Evolutionary conservation across 2,888 invertebrate genomes (phyloP), one percentile per base, ranked within the genome.

Genomic region (Cyclophora albipunctata): DNA sequence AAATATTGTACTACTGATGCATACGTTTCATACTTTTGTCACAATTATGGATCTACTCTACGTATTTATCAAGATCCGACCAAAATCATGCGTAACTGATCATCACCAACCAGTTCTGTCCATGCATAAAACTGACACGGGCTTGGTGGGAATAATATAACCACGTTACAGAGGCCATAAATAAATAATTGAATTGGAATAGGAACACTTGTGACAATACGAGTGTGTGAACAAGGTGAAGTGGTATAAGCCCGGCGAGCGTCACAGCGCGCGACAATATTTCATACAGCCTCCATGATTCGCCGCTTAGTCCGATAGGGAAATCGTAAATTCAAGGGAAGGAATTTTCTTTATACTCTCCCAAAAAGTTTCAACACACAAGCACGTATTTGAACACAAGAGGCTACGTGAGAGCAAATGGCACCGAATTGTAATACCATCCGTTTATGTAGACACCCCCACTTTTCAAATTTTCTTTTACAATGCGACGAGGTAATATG

Each of bases 311-410:
- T 76, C 72, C 82, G 81, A 84, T 83, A 84, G 81, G 75, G 76
- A 83, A 83, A 83, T 84, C 84, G 79, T 82, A 82, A 84, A 84
- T 84, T 81, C 75, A 71, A 74, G 67, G 71, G 64, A 77, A 79
- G 75, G 78, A 83, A 79, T 79, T 82, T 82, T 80, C 80, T 84
- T 82, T 80, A 81, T 81, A 76, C 78, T 78, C 77, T 71, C 73
- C 75, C 75, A 73, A 80, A 81, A 81, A 80, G 75, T 80, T 80
- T 77, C 64, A 69, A 72, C 72, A 75, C 76, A 78, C 71, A 75
- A 75, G 75, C 76, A 79, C 78, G 78, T 78, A 71, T 68, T 69
- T 69, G 69, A 73, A 70, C 74, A 75, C 72, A 72, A 69, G 69
- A 70, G 75, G 70, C 73, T 65, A 71, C 67, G 71, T 62, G 70